These are phyloP conservation scores for Botrylloides violaceus DNA, from an alignment of 23 tunicate genomes.

Conservation along the genomic window DNA sequence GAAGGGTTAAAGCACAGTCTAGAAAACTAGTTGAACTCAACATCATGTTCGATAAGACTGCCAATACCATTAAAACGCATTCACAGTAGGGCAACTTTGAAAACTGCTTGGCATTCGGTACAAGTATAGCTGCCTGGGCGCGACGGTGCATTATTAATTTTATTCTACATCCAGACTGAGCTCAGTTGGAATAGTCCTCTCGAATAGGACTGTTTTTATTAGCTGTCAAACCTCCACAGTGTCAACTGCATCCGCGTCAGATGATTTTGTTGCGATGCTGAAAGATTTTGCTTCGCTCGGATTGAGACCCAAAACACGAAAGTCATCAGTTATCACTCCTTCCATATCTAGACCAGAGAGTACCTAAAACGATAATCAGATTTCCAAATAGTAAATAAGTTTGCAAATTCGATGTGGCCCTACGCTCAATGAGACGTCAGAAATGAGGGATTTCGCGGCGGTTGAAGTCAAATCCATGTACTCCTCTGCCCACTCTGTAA, in stretches of 20 bases:
- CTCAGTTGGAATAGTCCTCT: too few species aligned
- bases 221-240: not conserved
- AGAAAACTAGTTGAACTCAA: too few species aligned
- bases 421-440: not conserved
- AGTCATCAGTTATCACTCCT: not conserved
- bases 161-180: too few species aligned
- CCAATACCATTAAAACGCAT: too few species aligned
- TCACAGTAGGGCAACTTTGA: too few species aligned
- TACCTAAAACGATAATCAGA: not conserved
- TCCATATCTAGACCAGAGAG: not conserved
- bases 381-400: not conserved
- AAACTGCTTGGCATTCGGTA: too few species aligned
- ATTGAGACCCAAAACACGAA: not conserved
- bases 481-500: conserved; percentile 31
- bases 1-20: too few species aligned
- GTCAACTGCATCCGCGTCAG: not conserved
- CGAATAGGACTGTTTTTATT: too few species aligned
- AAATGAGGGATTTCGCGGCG: conserved; percentile 1
- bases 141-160: too few species aligned
- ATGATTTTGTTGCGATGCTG: not conserved
- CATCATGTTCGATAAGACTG: too few species aligned
- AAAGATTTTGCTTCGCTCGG: not conserved
- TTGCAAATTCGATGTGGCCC: not conserved
- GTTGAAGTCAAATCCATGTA: conserved; percentile 25
- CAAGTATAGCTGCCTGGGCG: too few species aligned